Evolutionary conservation across 1,140 invertebrate genomes (phyloP), one percentile per base, ranked within the genome.

Genomic region (Parapsyche elsis): DNA sequence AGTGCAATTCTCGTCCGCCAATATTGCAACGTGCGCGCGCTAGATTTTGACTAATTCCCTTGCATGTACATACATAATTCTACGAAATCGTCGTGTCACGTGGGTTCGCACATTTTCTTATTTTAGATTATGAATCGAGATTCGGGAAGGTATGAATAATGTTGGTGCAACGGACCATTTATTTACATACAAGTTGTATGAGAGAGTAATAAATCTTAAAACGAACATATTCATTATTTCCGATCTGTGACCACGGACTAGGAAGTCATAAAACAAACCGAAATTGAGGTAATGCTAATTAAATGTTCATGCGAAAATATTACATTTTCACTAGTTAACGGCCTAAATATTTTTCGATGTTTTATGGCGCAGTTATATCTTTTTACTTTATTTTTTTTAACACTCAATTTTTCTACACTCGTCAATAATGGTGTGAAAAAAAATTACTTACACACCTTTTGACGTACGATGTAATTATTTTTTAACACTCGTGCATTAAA

Each of bases 1-100:
- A 46, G 38, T 74, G 71, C 71, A 74, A n/a, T 74, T 49, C 46
- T 23, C 71, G 19, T 44, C 4, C 0, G 24, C 24, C n/a, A 74
- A 61, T 61, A 61, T 38, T 38, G 30, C 30, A 38, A 38, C 30
- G 30, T 38, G 30, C 30, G 30, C 30, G 30, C 30, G 30, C 30
- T 38, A 9, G 57, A 61, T 61, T 61, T 21, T 19, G 16, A 16
- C 19, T 61, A 38, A 38, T 38, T 38, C 1, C 2, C 30, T 7
- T 7, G 30, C 1, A 38, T 38, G 30, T 7, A 38, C 30, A 7
- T 12, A n/a, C 49, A n/a, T n/a, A n/a, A n/a, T 10, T 19, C 10
- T 9, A 16, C 9, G 9, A 19, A 61, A 61, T 53, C 5, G 9
- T 16, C 16, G 57, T 61, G 10, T 53, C n/a, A n/a, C n/a, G 2